Evolutionary conservation across 2,113 vertebrate species (phyloP).

Genomic region (Tautogolabrus adspersus): DNA sequence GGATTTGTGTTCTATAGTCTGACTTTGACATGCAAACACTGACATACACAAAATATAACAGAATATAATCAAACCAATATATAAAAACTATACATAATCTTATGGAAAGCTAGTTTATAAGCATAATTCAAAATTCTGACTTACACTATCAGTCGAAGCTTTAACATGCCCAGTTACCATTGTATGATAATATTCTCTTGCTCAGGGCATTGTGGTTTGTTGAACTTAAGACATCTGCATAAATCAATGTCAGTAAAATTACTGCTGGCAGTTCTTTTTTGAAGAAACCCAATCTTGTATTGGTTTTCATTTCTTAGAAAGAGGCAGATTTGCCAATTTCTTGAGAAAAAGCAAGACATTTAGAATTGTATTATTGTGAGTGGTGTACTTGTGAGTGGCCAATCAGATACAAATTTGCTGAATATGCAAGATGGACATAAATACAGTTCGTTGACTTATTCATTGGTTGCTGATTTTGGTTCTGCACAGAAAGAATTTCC

Average conservation of each 20-base stretch:
- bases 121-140: neutral
- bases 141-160: neutral
- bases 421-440: conserved; percentile 32
- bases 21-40: too few relatives aligned
- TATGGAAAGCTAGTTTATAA: too few relatives aligned
- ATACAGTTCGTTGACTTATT: conserved; percentile 20
- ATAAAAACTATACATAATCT: too few relatives aligned
- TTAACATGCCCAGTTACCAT: neutral
- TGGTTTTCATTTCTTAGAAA: conserved; percentile 27
- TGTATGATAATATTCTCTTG: neutral
- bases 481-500: conserved; percentile 16
- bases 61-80: too few relatives aligned
- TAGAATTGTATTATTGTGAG: conserved; percentile 7
- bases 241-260: conserved; percentile 5
- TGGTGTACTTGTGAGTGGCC: conserved; percentile 5
- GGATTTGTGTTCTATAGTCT: too few relatives aligned
- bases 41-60: neutral
- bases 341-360: conserved; percentile 20
- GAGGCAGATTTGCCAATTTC: neutral
- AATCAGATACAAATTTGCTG: conserved; percentile 42
- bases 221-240: neutral
- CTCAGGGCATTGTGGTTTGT: conserved; percentile 4
- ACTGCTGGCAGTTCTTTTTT: conserved; percentile 34
- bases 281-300: neutral
- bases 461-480: conserved; percentile 37